These are phyloP conservation scores for Dufourea novaeangliae DNA, from an alignment of 1,140 invertebrate genomes.

Conservation along the genomic window DNA sequence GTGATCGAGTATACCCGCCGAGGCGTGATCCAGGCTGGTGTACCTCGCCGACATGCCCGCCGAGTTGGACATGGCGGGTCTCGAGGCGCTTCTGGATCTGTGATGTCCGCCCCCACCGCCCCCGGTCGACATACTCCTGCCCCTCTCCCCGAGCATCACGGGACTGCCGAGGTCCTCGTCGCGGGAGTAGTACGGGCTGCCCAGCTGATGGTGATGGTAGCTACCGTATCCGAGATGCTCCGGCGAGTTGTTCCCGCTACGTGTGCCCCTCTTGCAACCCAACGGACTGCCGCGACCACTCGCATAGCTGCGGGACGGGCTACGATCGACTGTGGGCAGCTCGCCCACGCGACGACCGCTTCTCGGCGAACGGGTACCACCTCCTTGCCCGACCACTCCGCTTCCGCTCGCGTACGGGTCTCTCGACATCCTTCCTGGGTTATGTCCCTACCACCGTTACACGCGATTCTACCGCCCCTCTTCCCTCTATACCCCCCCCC, in stretches of 20 bases:
- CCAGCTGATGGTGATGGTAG: conserved; percentile 84
- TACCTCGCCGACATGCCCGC: conserved; percentile 85
- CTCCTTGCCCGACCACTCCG: conserved; percentile 81
- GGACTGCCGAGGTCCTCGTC: conserved; percentile 89
- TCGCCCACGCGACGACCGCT: conserved; percentile 85
- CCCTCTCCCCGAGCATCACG: conserved; percentile 85
- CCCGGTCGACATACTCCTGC: conserved; percentile 84
- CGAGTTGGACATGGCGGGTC: conserved; percentile 81
- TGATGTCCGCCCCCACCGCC: conserved; percentile 83
- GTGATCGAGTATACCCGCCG: conserved; percentile 83
- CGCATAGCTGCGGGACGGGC: conserved; percentile 88
- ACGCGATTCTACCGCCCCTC: not conserved
- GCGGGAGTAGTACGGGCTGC: conserved; percentile 87
- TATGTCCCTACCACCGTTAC: conserved; percentile 23
- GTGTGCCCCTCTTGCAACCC: conserved; percentile 82
- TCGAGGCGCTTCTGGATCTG: conserved; percentile 84
- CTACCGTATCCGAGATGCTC: conserved; percentile 82
- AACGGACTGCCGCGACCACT: conserved; percentile 84
- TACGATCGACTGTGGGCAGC: conserved; percentile 92
- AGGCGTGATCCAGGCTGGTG: conserved; percentile 89
- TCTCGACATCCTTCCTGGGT: conserved; percentile 85
- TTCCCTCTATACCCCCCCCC: not conserved
- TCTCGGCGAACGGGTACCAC: conserved; percentile 84
- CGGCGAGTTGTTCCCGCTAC: conserved; percentile 84
- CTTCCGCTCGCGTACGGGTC: conserved; percentile 85